Base-by-base conservation (phyloP, 2,113 vertebrate genomes). In the Butorides virescens region DNA sequence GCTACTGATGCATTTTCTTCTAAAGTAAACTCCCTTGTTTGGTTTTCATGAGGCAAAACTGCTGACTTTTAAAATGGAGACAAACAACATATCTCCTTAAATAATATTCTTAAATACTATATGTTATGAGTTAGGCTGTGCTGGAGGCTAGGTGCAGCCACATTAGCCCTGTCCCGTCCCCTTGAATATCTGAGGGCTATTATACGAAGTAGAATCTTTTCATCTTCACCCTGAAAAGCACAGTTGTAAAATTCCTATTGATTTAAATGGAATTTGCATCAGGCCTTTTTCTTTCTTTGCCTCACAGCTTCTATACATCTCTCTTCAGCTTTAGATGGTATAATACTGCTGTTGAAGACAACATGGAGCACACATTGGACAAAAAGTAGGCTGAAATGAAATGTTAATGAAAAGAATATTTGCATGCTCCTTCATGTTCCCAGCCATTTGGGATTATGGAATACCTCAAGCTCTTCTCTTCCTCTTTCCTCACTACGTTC, bases 391-490 rank as follows among this genome's bases (percentile, higher is more conserved):
- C 22, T 39, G 61, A 53, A 32, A 47, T 34, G 46, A 92, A 71
- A 88, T 3, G 39, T 86, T 83, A 92, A 47, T 63, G 55, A 72
- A 77, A 87, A 56, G 16, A 88, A 2, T 70, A 61, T 65, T 22
- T 91, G 23, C 1, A 1, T 50, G 53, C 15, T 90, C 42, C 78
- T 50, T 68, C 49, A 78, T 70, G 34, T 72, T 72, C 58, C 79
- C 50, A 70, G 18, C 22, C 27, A 82, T 59, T 77, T 91, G 79
- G 65, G 36, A 79, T 85, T 47, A 75, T 16, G 36, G 25, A 92
- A 96, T 97, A 99, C 99, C 99, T 99, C 99, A 49, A 99, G 95
- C 63, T 99, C 98, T 96, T 99, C 99, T 96, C 96, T 98, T 93
- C 98, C 98, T 68, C 95, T 98, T 84, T 99, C 98, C 86, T 99